phyloP scores from a whole-genome alignment of 2,113 vertebrate genomes.

The Tyrannus savana region DNA sequence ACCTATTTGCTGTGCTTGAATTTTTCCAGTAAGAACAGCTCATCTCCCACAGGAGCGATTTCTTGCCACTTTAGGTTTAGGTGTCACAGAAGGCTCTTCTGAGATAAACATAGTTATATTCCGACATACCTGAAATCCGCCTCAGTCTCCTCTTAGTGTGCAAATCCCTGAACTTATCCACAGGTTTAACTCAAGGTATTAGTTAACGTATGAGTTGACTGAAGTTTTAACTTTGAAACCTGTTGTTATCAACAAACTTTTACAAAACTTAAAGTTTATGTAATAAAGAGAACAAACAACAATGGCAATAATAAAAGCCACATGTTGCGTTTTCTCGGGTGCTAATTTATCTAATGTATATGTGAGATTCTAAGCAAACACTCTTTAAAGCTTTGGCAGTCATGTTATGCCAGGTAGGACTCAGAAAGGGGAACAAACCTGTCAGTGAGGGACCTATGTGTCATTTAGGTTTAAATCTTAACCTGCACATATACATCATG shows the following conservation, averaged over 20 bases:
- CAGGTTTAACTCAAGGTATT: background rate
- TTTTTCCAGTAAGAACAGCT: background rate
- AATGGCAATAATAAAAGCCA: background rate
- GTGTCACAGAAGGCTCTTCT: background rate
- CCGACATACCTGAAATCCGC: background rate
- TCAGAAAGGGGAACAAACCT: background rate
- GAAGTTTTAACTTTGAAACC: background rate
- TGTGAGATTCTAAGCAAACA: background rate
- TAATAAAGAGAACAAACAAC: background rate
- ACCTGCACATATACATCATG: background rate
- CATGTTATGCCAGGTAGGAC: background rate
- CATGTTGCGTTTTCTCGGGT: background rate
- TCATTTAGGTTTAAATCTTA: background rate
- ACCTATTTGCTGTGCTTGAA: background rate
- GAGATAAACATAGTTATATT: background rate
- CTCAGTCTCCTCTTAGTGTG: background rate
- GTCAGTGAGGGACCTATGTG: background rate
- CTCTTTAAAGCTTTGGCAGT: background rate
- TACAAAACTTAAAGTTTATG: background rate
- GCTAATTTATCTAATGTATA: background rate
- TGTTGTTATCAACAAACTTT: background rate
- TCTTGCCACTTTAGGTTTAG: background rate
- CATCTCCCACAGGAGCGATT: background rate
- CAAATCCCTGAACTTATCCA: background rate
- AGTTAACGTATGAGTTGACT: background rate